A percentile compares a stretch with the other conserved stretches of the same genome.
Conservation (phyloP, 2,888 invertebrate genomes). For the Leptogaster cylindrica region DNA sequence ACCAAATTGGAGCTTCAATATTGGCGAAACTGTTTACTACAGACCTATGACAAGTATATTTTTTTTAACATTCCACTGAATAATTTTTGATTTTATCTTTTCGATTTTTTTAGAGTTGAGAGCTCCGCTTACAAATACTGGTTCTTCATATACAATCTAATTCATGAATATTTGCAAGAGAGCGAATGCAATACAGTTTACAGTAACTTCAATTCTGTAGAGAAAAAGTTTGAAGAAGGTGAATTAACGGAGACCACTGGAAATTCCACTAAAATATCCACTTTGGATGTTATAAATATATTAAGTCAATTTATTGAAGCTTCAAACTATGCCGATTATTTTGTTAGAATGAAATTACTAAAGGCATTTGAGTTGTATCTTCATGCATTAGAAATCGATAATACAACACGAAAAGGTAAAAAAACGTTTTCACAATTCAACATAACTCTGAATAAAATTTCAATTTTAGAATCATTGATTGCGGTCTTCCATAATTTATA, state of each 20-base stretch:
- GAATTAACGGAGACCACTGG: constrained; percentile 47
- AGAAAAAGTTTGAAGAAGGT: constrained; percentile 54
- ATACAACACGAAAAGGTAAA: constrained; percentile 61
- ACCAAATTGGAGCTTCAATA: constrained; percentile 85
- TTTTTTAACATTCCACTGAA: constrained; percentile 38
- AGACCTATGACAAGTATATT: constrained; percentile 68
- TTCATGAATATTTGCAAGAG: constrained; percentile 68
- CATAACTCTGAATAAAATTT: not conserved
- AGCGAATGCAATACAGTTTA: constrained; percentile 52
- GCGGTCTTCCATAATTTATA: constrained; percentile 81
- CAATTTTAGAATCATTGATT: constrained; percentile 59
- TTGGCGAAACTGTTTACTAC: constrained; percentile 85
- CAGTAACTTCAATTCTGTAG: constrained; percentile 52
- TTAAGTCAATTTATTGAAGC: constrained; percentile 84
- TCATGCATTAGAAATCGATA: constrained; percentile 62
- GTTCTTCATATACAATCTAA: constrained; percentile 82
- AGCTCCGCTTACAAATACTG: constrained; percentile 83
- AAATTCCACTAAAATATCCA: not conserved
- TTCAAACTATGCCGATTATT: constrained; percentile 84
- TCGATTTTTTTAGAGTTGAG: constrained; percentile 65
- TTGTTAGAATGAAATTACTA: constrained; percentile 77
- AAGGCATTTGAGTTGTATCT: constrained; percentile 82
- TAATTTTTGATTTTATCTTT: not conserved
- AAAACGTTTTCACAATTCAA: constrained; percentile 17
- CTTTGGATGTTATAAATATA: constrained; percentile 62